Base-by-base conservation (phyloP, 1,140 invertebrate species). In the Saccostrea glomerata region DNA sequence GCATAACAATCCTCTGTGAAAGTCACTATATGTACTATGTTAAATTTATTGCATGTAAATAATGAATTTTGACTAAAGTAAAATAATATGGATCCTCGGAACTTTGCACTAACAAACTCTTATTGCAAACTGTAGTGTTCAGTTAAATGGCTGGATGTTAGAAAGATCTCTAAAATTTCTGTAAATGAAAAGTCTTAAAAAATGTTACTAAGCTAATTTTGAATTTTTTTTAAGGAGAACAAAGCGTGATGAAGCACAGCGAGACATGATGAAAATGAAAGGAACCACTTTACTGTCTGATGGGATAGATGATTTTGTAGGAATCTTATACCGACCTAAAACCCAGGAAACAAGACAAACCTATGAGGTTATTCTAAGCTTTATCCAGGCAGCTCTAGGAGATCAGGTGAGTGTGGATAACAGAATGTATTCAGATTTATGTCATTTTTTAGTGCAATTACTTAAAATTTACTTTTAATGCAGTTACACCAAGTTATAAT, bases 301-400 rank as follows among this genome's bases (percentile, higher is more conserved):
- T 91, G 97, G 97, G 88, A 97, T 98, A 60, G 98, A 98, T 94
- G 98, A 99, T 93, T 97, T 98, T 95, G 98, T 98, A 2, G 98
- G 98, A 63, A 98, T 99, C 91, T 95, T 98, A 56, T 99, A 99
- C 95, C 96, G 98, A 83, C 99, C 99, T 0, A 98, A 99, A 95
- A 99, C 99, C 0, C 98, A 98, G 94, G 98, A 99, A 95, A 99
- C 99, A 0, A 96, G 98, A 87, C 98, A 99, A 93, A 99, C 98
- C 0, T 99, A 99, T 93, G 99, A 99, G 95, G 97, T 99, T 40
- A 95, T 99, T 56, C 96, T 99, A 3, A 98, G 97, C 93, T 99
- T 99, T 92, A 98, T 99, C 92, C 98, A 99, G 96, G 98, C 98
- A 93, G 97, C 98, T n/a, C 95, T 99, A 1, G 98, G 99, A 23